These are phyloP conservation scores for Unio delphinus DNA, from an alignment of 2,888 invertebrate genomes.

Conservation along the genomic window DNA sequence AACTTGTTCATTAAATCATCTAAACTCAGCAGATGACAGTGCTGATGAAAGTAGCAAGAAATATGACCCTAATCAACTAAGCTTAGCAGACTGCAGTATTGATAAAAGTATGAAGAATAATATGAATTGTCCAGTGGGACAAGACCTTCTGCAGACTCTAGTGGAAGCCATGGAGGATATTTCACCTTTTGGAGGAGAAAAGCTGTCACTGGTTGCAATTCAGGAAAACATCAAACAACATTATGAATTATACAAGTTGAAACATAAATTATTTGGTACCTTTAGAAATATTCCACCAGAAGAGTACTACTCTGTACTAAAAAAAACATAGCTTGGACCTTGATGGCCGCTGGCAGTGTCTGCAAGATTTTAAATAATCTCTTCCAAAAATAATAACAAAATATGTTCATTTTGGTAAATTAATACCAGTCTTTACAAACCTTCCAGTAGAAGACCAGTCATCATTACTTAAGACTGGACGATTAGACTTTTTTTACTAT, in stretches of 20 bases:
- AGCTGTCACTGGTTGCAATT: conserved; percentile 17
- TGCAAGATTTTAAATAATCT: conserved; percentile 16
- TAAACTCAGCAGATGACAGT: too few species aligned
- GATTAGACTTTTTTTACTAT: conserved; percentile 30
- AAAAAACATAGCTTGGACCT: conserved; percentile 29
- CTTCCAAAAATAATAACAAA: conserved; percentile 17
- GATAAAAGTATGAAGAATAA: too few species aligned
- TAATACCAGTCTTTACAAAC: conserved; percentile 23
- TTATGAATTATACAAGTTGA: conserved; percentile 19
- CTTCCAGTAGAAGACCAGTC: conserved; percentile 26
- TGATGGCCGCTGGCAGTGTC: conserved; percentile 21
- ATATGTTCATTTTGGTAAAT: conserved; percentile 31
- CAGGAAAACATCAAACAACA: conserved; percentile 14
- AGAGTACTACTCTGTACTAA: conserved; percentile 22
- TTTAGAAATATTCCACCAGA: conserved; percentile 27
- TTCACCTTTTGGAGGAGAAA: conserved; percentile 20
- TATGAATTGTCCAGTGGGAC: too few species aligned
- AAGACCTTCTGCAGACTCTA: conserved; percentile 2
- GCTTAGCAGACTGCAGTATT: too few species aligned
- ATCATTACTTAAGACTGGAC: conserved; percentile 20
- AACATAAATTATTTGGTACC: conserved; percentile 22
- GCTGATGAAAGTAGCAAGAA: too few species aligned
- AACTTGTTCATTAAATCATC: too few species aligned
- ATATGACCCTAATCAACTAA: too few species aligned
- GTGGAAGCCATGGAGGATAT: conserved; percentile 22